Evolutionary conservation across 2,797 vertebrate species (phyloP), one percentile per base, ranked within the genome.

Genomic region (Pachyuromys duprasi): DNA sequence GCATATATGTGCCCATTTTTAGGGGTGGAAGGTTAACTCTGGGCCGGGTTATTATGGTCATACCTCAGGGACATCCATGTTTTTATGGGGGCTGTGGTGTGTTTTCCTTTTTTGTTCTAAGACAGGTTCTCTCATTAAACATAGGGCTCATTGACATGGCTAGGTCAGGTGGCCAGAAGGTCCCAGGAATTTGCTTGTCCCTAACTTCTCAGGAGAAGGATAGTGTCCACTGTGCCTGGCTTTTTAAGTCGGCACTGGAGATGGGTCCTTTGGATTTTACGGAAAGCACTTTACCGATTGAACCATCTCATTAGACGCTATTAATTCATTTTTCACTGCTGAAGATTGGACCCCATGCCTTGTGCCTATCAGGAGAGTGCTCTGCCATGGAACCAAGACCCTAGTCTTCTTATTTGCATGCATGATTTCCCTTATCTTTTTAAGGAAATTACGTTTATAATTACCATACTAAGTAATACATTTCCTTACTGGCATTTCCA

Each of bases 171-270:
- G 67, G n/a, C n/a, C 67, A 39, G 14, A 57, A 75, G 39, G 6
- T 33, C 28, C 11, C 55, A 33, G 70, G 17, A 18, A 74, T 33
- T 74, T 11, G 14, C 28, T 49, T 57, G 0, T 31, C 5, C 55
- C n/a, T 26, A 36, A 8, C 69, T 60, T 60, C 86, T 60, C 15
- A 0, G 36, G 8, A 28, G 28, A 13, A 42, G 3, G 28, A 42
- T 33, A 1, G 26, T 2, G 1, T 3, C 5, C 6, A 22, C 55
- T 72, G 15, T 5, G 9, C 12, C 12, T n/a, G 17, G 6, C 12
- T 75, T 60, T 36, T 87, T 28, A 72, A 36, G 45, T 70, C 45
- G 15, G 22, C 49, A 15, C 14, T 39, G 24, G 24, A 36, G n/a
- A 20, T 13, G 8, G 33, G 4, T 39, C 11, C 67, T 70, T 4